Conservation (phyloP, 30 jellyfish, hydroid and myxozoan species). For the Mastigias papua region DNA sequence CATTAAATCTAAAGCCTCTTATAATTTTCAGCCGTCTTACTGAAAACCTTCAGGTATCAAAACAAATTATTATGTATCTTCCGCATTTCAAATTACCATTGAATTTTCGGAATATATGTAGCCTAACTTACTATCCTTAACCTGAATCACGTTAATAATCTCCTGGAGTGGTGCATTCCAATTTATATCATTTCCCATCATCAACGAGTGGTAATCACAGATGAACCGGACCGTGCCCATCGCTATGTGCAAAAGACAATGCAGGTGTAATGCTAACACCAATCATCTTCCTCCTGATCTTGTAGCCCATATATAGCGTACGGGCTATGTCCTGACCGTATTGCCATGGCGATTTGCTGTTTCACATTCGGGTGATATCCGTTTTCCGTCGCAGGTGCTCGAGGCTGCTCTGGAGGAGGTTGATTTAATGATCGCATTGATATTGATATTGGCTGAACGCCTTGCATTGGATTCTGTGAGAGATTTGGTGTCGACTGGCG, state of each 20-base stretch:
- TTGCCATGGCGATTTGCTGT: slow-evolving; percentile 97
- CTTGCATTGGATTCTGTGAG: slow-evolving; percentile 80
- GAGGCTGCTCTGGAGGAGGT: slow-evolving; percentile 69
- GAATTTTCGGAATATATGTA: not conserved
- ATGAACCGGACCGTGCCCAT: not conserved
- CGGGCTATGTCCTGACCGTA: slow-evolving; percentile 98
- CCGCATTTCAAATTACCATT: not conserved
- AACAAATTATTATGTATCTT: not conserved
- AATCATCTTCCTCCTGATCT: slow-evolving; percentile 94
- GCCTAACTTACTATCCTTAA: not conserved
- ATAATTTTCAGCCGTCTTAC: not conserved
- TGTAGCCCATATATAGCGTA: slow-evolving; percentile 97
- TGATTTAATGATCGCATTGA: slow-evolving; percentile 82
- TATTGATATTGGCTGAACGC: slow-evolving; percentile 72
- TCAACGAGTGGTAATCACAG: not conserved
- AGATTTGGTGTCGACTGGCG: slow-evolving; percentile 86
- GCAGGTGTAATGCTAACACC: slow-evolving; percentile 79
- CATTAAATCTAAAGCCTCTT: not conserved
- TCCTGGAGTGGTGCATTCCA: not conserved
- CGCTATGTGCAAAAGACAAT: not conserved
- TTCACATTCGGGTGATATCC: slow-evolving; percentile 78
- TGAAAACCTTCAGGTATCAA: not conserved
- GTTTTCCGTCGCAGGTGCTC: slow-evolving; percentile 50
- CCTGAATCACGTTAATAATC: not conserved
- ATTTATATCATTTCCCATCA: not conserved